Evolutionary conservation across 2,113 vertebrate species (phyloP), one percentile per base, ranked within the genome.

Genomic region (Daboia siamensis): DNA sequence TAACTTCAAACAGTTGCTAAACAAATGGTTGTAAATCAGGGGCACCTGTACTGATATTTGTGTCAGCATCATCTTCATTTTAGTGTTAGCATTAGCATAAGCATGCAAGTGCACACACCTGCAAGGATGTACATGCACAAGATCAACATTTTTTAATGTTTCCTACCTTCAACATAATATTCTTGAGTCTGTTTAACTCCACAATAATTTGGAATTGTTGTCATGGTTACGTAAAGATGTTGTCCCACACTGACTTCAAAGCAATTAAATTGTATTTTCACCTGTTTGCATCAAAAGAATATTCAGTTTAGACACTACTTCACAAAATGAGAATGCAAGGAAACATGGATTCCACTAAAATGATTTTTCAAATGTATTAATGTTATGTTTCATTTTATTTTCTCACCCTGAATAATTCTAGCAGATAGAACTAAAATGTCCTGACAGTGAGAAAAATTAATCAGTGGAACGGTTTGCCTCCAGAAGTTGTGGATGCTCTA

Each of bases 151-250:
- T 90, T 44, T 90, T 29, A 90, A 7, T 8, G 86, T 94, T 93
- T 94, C 96, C 94, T 96, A 98, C 98, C 98, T 98, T 98, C 98
- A 90, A 98, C 98, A 0, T 92, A 93, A 94, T 98, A 98, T 9
- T 96, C 95, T 88, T 96, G 95, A 11, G 94, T 96, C 97, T 97
- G 96, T 57, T 95, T 94, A 84, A 97, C 89, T 46, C 96, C 97
- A 55, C 98, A 99, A 97, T 98, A 98, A 94, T 96, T 94, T n/a
- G 98, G 98, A 26, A 98, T 54, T 4, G 98, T 98, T 95, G 96
- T 98, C 95, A 99, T 95, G 20, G 96, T 98, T n/a, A 99, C 94
- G 12, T 97, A 94, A 57, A 98, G 94, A 51, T 96, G 96, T 54
- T 99, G 98, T 84, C 96, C 97, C 29, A 96, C 96, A 6, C 90